phyloP scores from a whole-genome alignment of 1,140 invertebrate genomes.

The Drosophila eugracilis region DNA sequence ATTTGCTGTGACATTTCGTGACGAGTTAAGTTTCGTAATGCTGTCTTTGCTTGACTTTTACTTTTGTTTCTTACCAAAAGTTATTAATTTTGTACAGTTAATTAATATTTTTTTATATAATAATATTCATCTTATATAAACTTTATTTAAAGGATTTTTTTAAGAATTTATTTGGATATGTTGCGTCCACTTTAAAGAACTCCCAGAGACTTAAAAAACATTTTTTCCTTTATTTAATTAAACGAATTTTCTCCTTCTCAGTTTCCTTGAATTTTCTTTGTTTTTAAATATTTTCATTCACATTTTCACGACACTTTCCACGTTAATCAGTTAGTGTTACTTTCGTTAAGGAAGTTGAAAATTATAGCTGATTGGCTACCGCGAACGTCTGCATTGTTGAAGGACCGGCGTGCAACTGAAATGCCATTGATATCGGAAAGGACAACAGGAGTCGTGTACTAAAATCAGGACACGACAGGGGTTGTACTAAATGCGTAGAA shows the following conservation, averaged over 20 bases:
- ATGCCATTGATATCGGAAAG: conserved; percentile 7
- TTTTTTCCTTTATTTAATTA: not conserved
- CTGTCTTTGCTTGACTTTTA: not conserved
- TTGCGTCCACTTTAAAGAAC: not conserved
- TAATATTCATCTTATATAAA: too few species aligned
- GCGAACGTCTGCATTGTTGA: conserved; percentile 60
- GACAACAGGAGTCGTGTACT: conserved; percentile 23
- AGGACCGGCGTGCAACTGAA: conserved; percentile 72
- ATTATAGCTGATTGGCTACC: conserved; percentile 30
- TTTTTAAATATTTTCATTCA: not conserved
- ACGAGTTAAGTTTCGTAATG: too few species aligned
- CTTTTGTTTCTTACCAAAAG: conserved; percentile 3
- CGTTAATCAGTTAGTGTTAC: not conserved
- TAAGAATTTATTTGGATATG: too few species aligned
- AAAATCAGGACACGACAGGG: conserved; percentile 23
- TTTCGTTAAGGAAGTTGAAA: conserved; percentile 20
- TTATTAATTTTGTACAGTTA: too few species aligned
- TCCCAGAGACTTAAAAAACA: not conserved
- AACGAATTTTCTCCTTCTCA: not conserved
- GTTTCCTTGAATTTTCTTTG: not conserved
- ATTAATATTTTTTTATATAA: too few species aligned
- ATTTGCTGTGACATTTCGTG: conserved; percentile 16
- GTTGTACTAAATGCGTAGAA: conserved; percentile 64
- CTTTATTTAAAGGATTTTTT: too few species aligned
- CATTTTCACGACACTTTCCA: not conserved